These are phyloP conservation scores for Saxicola maurus DNA, from an alignment of 2,797 vertebrate species.

Conservation along the genomic window DNA sequence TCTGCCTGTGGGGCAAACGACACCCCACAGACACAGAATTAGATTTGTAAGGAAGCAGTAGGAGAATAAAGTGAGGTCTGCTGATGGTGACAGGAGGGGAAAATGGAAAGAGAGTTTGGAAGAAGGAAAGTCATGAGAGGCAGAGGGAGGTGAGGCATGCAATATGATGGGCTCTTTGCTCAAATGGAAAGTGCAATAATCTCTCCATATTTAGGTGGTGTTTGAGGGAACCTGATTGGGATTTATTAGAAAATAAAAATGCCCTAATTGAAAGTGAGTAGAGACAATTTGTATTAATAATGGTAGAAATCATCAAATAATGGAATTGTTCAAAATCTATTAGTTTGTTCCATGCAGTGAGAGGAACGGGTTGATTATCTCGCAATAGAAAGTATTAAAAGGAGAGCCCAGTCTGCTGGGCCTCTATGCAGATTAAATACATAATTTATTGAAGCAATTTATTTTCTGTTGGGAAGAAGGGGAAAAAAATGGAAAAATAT, in stretches of 20 bases:
- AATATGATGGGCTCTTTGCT: not conserved
- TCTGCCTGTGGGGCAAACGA: not conserved
- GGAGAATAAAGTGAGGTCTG: not conserved
- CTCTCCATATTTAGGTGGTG: not conserved
- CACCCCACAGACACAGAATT: not conserved
- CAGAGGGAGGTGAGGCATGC: not conserved
- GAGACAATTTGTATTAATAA: conserved; percentile 72
- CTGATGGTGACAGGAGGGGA: not conserved
- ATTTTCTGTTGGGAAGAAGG: conserved; percentile 53
- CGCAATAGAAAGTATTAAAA: conserved; percentile 14
- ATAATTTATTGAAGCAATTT: conserved; percentile 65
- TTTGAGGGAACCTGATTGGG: conserved; percentile 59
- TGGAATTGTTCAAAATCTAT: conserved; percentile 59
- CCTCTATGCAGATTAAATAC: conserved; percentile 59
- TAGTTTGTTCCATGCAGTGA: conserved; percentile 38
- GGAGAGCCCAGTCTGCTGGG: not conserved
- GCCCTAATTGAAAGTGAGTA: conserved; percentile 63
- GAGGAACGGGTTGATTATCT: conserved; percentile 57
- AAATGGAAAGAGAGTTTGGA: not conserved
- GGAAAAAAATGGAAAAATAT: conserved; percentile 38
- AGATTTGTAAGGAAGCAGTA: not conserved
- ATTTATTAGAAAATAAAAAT: conserved; percentile 71
- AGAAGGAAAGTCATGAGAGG: not conserved
- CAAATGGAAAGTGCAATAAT: not conserved
- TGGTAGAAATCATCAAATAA: conserved; percentile 56